Evolutionary conservation across 2,797 vertebrate genomes (phyloP).

Genomic region (Arctocebus calabarensis): DNA sequence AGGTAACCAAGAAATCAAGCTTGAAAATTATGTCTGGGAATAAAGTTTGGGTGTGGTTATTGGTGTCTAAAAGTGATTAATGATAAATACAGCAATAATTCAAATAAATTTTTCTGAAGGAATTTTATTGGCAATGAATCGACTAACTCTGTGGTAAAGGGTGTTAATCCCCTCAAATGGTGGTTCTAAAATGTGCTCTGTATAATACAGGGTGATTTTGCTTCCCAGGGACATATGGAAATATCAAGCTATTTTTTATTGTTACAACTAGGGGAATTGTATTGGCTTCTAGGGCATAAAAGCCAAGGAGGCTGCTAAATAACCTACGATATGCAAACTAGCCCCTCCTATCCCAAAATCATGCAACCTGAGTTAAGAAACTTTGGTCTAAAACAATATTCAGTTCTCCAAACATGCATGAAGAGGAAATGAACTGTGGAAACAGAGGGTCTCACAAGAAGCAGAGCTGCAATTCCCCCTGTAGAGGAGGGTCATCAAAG

Average conservation of each 20-base stretch:
- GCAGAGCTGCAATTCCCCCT: not conserved
- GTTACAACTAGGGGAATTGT: not conserved
- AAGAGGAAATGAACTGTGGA: not conserved
- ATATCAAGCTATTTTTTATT: constrained; percentile 6
- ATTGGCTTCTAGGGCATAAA: not conserved
- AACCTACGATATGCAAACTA: not conserved
- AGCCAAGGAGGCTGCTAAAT: not conserved
- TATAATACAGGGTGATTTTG: not conserved
- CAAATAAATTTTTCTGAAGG: constrained; percentile 1
- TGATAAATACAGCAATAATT: constrained; percentile 38
- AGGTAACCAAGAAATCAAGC: not conserved
- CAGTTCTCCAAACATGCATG: not conserved
- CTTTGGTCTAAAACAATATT: not conserved
- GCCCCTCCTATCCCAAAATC: not conserved
- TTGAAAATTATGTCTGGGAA: constrained; percentile 41
- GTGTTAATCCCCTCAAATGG: not conserved
- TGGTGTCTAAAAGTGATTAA: constrained; percentile 28
- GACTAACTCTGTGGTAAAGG: not conserved
- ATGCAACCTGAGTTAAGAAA: not conserved
- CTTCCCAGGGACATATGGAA: not conserved
- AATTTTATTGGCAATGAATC: not conserved
- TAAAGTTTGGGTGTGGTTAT: not conserved
- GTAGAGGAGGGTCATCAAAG: not conserved
- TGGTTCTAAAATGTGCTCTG: not conserved
- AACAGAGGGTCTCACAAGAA: not conserved